Evolutionary conservation across 1,140 invertebrate genomes (phyloP).

Genomic region (Leptinotarsa texana): DNA sequence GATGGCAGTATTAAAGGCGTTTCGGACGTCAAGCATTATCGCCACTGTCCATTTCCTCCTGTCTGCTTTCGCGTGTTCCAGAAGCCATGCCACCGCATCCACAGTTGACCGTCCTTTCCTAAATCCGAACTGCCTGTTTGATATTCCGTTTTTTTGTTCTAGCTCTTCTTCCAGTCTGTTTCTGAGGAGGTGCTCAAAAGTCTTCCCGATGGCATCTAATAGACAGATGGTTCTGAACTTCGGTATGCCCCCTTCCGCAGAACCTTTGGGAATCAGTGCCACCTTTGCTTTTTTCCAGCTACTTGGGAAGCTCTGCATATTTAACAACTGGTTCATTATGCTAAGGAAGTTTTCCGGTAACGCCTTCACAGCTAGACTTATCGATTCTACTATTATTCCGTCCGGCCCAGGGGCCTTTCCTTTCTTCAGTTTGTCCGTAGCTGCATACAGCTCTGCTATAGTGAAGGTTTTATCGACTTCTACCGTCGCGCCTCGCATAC

Average conservation of each 20-base stretch:
- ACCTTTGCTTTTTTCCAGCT: background rate
- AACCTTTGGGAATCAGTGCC: background rate
- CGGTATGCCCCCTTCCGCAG: too few species aligned
- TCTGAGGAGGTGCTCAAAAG: background rate
- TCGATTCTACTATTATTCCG: background rate
- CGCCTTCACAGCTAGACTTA: background rate
- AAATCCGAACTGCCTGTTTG: constrained; percentile 1
- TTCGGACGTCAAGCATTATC: constrained; percentile 27
- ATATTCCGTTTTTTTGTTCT: background rate
- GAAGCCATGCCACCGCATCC: constrained; percentile 22
- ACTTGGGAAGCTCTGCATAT: background rate
- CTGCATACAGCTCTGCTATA: background rate
- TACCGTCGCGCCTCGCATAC: too few species aligned
- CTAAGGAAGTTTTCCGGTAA: background rate
- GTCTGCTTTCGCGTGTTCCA: background rate
- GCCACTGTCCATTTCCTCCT: constrained; percentile 19
- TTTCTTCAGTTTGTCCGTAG: background rate
- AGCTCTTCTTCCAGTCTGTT: background rate
- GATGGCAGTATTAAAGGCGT: constrained; percentile 31
- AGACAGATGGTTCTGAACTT: background rate
- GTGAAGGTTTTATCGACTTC: too few species aligned
- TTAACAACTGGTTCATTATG: background rate
- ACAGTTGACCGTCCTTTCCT: constrained; percentile 25
- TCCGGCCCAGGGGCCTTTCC: background rate
- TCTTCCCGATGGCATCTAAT: constrained; percentile 10